Evolutionary conservation across 2,113 vertebrate species (phyloP).

Genomic region (Spea multiplicata): DNA sequence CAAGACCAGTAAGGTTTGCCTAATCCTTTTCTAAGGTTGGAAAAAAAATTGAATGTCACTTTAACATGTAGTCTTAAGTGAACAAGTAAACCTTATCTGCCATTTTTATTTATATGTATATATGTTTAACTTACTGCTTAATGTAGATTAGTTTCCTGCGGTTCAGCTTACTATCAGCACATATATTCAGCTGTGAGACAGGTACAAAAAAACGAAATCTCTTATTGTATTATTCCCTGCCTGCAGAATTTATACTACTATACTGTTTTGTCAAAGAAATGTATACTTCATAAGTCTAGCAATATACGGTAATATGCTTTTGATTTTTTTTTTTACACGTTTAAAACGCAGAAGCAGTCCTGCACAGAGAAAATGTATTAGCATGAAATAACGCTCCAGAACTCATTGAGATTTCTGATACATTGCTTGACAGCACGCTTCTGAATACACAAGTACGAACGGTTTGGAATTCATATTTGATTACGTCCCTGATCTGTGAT

Average conservation of each 20-base stretch:
- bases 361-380: conserved; percentile 1
- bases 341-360: conserved; percentile 29
- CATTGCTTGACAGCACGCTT: conserved; percentile 20
- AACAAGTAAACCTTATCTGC: background rate
- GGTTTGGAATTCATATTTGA: conserved; percentile 42
- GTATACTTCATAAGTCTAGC: conserved; percentile 11
- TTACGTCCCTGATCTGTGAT: conserved; percentile 47
- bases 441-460: conserved; percentile 43
- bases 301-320: background rate
- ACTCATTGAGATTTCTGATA: conserved; percentile 37
- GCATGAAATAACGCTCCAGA: background rate
- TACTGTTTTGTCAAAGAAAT: conserved; percentile 17
- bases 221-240: background rate
- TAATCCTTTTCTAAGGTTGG: no score
- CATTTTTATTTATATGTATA: no score
- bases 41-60: no score
- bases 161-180: background rate
- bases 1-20: no score
- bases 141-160: conserved; percentile 6
- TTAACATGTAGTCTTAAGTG: background rate
- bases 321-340: conserved; percentile 21
- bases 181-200: conserved; percentile 2
- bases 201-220: background rate
- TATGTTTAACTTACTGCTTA: background rate
- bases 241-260: conserved; percentile 21